Conservation (phyloP, 2,113 vertebrate species). For the Phycodurus eques region DNA sequence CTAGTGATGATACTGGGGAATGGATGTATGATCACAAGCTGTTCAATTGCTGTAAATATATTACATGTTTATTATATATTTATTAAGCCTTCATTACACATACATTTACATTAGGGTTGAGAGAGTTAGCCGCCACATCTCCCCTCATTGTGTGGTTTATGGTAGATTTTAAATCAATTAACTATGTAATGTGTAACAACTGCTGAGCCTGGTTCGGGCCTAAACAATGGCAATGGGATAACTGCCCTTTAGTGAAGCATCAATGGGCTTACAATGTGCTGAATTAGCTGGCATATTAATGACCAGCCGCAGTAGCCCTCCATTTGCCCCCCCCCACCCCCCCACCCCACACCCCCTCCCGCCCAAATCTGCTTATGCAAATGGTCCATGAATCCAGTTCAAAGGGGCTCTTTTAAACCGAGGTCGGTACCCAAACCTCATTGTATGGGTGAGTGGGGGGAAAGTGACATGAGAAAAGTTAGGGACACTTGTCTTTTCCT, state of each 20-base stretch:
- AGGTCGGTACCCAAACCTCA: constrained; percentile 81
- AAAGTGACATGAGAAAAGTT: constrained; percentile 99
- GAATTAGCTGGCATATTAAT: constrained; percentile 99
- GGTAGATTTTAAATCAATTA: constrained; percentile 85
- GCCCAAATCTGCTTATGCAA: constrained; percentile 99
- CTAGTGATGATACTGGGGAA: background rate
- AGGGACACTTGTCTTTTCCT: constrained; percentile 89
- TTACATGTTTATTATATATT: background rate
- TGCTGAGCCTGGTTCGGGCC: constrained; percentile 89
- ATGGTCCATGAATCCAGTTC: constrained; percentile 99
- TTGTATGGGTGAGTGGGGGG: constrained; percentile 71
- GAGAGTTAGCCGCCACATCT: constrained; percentile 50
- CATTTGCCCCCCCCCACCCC: constrained; percentile 82
- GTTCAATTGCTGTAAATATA: background rate
- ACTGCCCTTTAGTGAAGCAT: constrained; percentile 98
- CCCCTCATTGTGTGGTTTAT: constrained; percentile 73
- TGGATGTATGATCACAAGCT: background rate
- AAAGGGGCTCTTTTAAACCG: constrained; percentile 91
- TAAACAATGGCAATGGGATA: constrained; percentile 97
- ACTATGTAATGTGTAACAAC: constrained; percentile 99
- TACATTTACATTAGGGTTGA: constrained; percentile 37
- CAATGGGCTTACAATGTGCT: constrained; percentile 99
- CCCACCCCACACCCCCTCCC: too few species aligned
- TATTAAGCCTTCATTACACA: constrained; percentile 44
- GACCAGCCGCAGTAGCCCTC: constrained; percentile 88